Evolutionary conservation across 2,113 vertebrate species (phyloP).

Genomic region (Maccullochella peelii): DNA sequence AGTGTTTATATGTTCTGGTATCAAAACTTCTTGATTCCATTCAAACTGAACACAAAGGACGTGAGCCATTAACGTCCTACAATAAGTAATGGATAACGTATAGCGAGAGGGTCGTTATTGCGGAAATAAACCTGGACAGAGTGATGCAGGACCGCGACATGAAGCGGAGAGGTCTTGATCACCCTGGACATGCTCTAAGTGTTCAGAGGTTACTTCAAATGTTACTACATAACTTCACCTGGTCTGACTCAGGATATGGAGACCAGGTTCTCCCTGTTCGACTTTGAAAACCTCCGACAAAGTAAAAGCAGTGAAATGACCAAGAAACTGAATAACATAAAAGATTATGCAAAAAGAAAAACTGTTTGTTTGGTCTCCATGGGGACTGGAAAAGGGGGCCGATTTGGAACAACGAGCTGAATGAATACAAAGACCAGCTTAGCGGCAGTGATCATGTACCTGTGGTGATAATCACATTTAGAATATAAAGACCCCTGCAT

Average conservation of each 20-base stretch:
- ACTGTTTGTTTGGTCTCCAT: neutral
- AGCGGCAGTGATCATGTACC: neutral
- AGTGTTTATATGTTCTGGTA: no score
- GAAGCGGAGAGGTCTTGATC: no score
- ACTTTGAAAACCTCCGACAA: no score
- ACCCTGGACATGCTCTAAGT: no score
- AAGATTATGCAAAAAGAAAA: neutral
- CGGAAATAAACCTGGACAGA: no score
- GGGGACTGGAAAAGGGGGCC: neutral
- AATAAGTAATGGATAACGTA: no score
- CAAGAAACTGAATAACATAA: no score
- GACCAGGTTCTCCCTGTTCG: no score
- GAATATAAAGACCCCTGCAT: no score
- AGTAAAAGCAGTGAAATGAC: no score
- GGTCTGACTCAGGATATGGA: neutral
- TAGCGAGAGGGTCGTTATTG: no score
- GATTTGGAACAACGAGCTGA: neutral
- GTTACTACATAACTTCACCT: neutral
- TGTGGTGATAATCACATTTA: constrained; percentile 1
- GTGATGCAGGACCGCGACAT: no score
- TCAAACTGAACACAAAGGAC: neutral
- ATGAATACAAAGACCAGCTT: neutral
- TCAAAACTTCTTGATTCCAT: neutral
- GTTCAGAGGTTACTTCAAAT: neutral
- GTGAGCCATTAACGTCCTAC: neutral